phyloP scores from a whole-genome alignment of 2,888 invertebrate species.

The Mythimna lalbum region DNA sequence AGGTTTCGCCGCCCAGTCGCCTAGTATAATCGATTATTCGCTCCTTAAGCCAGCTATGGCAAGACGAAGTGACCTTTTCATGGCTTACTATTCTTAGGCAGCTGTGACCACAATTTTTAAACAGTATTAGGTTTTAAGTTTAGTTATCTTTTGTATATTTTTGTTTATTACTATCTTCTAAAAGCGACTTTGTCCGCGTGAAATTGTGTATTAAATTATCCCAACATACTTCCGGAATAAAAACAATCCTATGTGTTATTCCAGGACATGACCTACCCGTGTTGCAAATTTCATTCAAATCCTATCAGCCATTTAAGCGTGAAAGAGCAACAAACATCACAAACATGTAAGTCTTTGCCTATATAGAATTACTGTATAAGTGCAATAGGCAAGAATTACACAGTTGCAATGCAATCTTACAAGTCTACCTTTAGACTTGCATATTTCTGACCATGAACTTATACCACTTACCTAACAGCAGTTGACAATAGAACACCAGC shows the following conservation, averaged over 20 bases:
- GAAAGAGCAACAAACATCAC: no score
- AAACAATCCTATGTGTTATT: no score
- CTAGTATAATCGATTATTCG: conserved; percentile 50
- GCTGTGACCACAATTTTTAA: conserved; percentile 12
- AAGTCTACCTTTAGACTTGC: conserved; percentile 6
- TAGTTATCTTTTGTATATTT: neutral
- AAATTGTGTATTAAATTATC: no score
- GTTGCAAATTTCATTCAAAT: no score
- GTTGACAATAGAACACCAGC: conserved; percentile 48
- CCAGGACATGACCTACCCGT: no score
- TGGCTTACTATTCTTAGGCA: conserved; percentile 31
- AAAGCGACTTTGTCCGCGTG: no score
- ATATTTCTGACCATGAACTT: conserved; percentile 49
- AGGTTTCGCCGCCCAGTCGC: conserved; percentile 38
- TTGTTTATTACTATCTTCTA: neutral
- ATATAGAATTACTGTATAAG: neutral
- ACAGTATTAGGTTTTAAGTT: conserved; percentile 3
- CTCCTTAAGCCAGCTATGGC: conserved; percentile 33
- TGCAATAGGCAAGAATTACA: neutral
- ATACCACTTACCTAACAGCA: conserved; percentile 13
- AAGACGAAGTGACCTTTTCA: conserved; percentile 49
- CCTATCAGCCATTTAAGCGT: no score
- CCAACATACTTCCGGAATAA: no score
- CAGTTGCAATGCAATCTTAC: neutral
- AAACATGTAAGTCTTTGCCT: no score